These are phyloP conservation scores for Cydia fagiglandana DNA, from an alignment of 1,140 invertebrate species.

Conservation along the genomic window DNA sequence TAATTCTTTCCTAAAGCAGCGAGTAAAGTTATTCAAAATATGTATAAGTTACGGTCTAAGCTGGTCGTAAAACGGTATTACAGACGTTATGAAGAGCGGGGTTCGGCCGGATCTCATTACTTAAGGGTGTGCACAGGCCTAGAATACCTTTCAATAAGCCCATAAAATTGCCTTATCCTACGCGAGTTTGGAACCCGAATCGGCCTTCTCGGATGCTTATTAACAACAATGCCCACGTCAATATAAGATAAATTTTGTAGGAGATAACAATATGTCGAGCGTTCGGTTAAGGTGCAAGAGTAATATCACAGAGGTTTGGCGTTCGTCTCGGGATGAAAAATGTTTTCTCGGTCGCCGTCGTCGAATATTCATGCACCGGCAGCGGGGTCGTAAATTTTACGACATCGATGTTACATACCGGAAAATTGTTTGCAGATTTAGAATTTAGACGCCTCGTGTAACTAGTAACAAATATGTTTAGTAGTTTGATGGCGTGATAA, in stretches of 20 bases:
- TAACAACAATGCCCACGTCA: conserved; percentile 60
- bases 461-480: conserved; percentile 25
- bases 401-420: conserved; percentile 50
- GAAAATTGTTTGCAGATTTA: conserved; percentile 58
- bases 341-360: conserved; percentile 62
- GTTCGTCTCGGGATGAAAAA: conserved; percentile 67
- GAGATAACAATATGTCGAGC: conserved; percentile 65
- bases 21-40: conserved; percentile 73
- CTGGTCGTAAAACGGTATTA: conserved; percentile 74
- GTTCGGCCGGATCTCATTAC: conserved; percentile 45
- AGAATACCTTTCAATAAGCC: conserved; percentile 58
- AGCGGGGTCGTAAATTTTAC: conserved; percentile 69
- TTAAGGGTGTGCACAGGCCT: conserved; percentile 51
- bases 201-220: conserved; percentile 39
- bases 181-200: conserved; percentile 46
- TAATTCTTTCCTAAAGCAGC: conserved; percentile 65
- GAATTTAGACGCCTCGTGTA: conserved; percentile 28
- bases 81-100: conserved; percentile 70
- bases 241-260: conserved; percentile 63
- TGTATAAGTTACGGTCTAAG: conserved; percentile 74
- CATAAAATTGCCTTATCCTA: conserved; percentile 59
- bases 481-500: neutral
- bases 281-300: conserved; percentile 63
- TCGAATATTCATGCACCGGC: conserved; percentile 71
- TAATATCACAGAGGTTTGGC: conserved; percentile 59